Base-by-base conservation (phyloP, 1,140 invertebrate species). In the Drosophila setifemur region DNA sequence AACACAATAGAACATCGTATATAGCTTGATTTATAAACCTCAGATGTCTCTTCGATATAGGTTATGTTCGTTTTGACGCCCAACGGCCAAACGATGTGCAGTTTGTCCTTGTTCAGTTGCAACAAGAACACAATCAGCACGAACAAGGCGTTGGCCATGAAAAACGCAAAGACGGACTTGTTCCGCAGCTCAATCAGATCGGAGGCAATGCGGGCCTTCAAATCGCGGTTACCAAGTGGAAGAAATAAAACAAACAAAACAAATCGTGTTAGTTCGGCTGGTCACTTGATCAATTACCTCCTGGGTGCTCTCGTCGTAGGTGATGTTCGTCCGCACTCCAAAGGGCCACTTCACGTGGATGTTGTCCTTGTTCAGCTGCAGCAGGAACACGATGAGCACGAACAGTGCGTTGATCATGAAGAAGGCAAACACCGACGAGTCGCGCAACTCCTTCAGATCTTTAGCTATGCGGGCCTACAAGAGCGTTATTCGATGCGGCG, bases 111-210 rank as follows among this genome's bases (percentile, higher is more conserved):
- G 93, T 98, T 98, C 92, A 98, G 94, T 95, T 99, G 98, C 87
- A 99, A 95, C 91, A 99, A 95, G 93, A 99, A 97, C 89, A 99
- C 97, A 91, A 99, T 97, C 92, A 99, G 95, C 90, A 99, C 97
- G 94, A 99, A 99, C 88, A 99, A 95, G 91, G 98, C 96, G 94
- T 99, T 99, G 93, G 98, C 96, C 97, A 99, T 99, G 93, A 99
- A 96, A 95, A 99, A 99, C 82, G 97, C 97, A 91, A 99, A 98
- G 60, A 98, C 97, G 77, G 97, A 96, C 92, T 98, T 98, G 94
- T 98, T 99, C 79, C 98, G 93, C 81, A 99, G 93, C 87, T 98
- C 97, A 90, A 96, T 95, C 90, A 99, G 93, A 91, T 98, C 97
- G 77, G 92, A 92, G 86, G 96, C 95, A 78, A 98, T 95, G 85